A percentile compares a stretch with the other conserved stretches of the same genome.
Evolutionary conservation across 2,888 invertebrate species (phyloP).

Genomic region (Mythimna impura): DNA sequence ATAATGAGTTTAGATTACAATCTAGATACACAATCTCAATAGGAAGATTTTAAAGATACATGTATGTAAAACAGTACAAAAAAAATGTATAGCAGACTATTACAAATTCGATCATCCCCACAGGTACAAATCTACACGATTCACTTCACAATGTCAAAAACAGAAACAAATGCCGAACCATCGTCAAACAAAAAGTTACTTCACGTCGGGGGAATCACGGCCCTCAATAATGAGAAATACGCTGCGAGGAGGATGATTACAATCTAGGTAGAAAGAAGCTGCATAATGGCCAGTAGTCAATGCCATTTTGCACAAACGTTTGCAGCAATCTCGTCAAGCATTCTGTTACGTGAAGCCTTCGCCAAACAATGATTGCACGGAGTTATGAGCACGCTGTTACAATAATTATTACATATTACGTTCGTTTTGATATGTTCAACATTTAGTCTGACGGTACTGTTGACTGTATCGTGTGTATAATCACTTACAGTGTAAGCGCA

Average conservation of each 20-base stretch:
- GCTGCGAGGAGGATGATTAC: background rate
- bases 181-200: background rate
- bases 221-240: background rate
- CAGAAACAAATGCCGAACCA: background rate
- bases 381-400: constrained; percentile 55
- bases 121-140: too few species aligned
- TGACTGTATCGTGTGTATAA: background rate
- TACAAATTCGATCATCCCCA: too few species aligned
- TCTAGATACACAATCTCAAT: too few species aligned
- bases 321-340: constrained; percentile 27
- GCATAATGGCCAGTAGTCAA: constrained; percentile 9
- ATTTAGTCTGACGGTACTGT: constrained; percentile 8
- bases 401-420: constrained; percentile 50
- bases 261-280: constrained; percentile 5
- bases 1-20: too few species aligned
- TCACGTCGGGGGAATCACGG: background rate
- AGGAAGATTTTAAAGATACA: too few species aligned
- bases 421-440: constrained; percentile 40
- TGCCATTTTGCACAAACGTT: constrained; percentile 31
- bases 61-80: too few species aligned
- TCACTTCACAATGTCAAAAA: background rate
- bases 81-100: too few species aligned
- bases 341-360: constrained; percentile 40
- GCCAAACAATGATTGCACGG: constrained; percentile 47
- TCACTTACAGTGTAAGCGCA: background rate